Conservation (phyloP, 1,140 invertebrate species). For the Lithobius niger region DNA sequence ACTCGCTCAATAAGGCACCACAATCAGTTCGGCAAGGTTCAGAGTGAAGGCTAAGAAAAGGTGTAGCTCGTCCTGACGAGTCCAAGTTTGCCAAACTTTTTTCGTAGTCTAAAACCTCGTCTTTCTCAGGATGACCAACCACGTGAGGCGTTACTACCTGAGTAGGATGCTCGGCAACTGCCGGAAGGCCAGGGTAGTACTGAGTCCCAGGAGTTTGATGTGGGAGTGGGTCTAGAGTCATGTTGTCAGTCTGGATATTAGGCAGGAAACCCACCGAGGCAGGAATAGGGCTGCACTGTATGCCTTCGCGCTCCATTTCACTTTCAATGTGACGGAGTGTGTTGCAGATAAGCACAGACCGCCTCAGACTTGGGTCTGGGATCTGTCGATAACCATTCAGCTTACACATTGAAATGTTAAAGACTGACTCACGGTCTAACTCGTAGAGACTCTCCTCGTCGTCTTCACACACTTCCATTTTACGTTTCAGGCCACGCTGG, state of each 20-base stretch:
- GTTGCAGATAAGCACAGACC: slow-evolving; percentile 88
- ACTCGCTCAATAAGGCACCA: slow-evolving; percentile 33
- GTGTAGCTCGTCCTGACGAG: slow-evolving; percentile 20
- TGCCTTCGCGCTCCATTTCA: slow-evolving; percentile 71
- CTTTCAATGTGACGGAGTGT: slow-evolving; percentile 77
- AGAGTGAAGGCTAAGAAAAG: slow-evolving; percentile 18
- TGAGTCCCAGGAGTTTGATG: background rate
- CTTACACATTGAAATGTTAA: slow-evolving; percentile 87
- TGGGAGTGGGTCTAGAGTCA: slow-evolving; percentile 22
- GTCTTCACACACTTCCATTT: background rate
- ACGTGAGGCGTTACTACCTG: slow-evolving; percentile 15
- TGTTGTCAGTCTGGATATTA: slow-evolving; percentile 15
- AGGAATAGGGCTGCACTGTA: slow-evolving; percentile 20
- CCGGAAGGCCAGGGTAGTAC: too few species aligned
- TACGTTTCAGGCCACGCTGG: background rate
- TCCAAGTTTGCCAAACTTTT: slow-evolving; percentile 19
- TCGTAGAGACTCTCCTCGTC: background rate
- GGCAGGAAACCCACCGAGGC: slow-evolving; percentile 21
- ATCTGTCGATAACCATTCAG: slow-evolving; percentile 72
- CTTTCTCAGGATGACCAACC: slow-evolving; percentile 27
- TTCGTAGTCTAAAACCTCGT: slow-evolving; percentile 13
- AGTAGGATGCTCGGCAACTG: background rate
- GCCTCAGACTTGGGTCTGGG: slow-evolving; percentile 73
- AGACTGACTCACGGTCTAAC: slow-evolving; percentile 54
- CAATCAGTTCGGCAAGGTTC: slow-evolving; percentile 8